phyloP scores from a whole-genome alignment of 2,113 vertebrate species.

The Pseudorhombus dupliciocellatus region DNA sequence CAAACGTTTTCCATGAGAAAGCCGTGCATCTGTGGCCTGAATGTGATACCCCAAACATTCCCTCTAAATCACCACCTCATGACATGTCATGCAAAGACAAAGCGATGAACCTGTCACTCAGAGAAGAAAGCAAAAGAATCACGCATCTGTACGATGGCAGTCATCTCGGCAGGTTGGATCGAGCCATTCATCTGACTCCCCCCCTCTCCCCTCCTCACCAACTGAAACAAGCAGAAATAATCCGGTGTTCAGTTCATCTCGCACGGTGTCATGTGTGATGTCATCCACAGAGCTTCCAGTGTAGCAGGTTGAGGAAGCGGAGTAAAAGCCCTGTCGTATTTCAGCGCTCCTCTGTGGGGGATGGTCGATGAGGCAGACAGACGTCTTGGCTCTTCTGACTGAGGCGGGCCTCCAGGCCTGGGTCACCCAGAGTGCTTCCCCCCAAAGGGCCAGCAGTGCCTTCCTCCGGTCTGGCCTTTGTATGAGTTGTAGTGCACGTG shows the following conservation, averaged over 20 bases:
- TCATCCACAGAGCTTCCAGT: conserved; percentile 5
- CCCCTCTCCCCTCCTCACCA: too few relatives aligned
- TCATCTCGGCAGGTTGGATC: neutral
- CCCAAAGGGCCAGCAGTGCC: conserved; percentile 32
- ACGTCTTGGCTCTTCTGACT: conserved; percentile 42
- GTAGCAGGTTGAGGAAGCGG: conserved; percentile 31
- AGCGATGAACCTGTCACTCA: neutral
- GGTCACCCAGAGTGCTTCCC: conserved; percentile 52
- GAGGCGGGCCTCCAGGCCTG: conserved; percentile 46
- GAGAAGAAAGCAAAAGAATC: neutral
- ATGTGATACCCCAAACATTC: conserved; percentile 59
- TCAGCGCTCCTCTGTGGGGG: conserved; percentile 32
- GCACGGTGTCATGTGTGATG: neutral
- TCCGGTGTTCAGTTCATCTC: neutral
- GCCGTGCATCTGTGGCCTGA: conserved; percentile 15
- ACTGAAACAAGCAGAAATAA: too few relatives aligned
- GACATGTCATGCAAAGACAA: conserved; percentile 40
- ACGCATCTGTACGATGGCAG: neutral
- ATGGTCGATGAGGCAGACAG: conserved; percentile 64
- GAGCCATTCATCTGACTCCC: too few relatives aligned
- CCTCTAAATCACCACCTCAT: conserved; percentile 24
- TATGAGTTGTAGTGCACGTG: neutral
- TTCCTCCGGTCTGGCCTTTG: conserved; percentile 48
- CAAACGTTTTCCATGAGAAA: conserved; percentile 30
- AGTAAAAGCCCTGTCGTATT: conserved; percentile 28